These are phyloP conservation scores for Hyperoplus lanceolatus DNA, from an alignment of 2,797 vertebrate genomes.

Conservation along the genomic window DNA sequence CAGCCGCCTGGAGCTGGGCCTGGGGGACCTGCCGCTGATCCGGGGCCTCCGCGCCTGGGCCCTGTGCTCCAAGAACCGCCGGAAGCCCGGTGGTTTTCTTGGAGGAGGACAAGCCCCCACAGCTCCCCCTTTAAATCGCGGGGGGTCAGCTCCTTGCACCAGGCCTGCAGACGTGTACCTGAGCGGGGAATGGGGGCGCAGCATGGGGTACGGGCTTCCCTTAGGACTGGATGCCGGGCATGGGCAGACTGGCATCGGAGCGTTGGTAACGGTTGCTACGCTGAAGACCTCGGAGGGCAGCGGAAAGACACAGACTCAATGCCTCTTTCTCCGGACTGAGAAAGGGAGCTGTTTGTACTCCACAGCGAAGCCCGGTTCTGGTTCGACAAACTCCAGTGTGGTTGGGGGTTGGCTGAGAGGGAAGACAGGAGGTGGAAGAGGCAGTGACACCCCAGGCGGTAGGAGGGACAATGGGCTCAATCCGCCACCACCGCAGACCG, in stretches of 20 bases:
- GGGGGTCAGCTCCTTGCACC: conserved; percentile 50
- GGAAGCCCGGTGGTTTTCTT: conserved; percentile 64
- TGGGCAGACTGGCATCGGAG: conserved; percentile 80
- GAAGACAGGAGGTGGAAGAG: conserved; percentile 67
- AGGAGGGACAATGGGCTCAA: conserved; percentile 49
- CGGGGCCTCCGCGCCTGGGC: conserved; percentile 86
- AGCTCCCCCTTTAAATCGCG: conserved; percentile 45
- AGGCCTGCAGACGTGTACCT: conserved; percentile 73
- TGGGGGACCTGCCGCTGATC: conserved; percentile 82
- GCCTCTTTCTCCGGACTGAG: conserved; percentile 84
- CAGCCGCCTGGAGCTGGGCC: conserved; percentile 80
- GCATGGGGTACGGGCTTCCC: conserved; percentile 72
- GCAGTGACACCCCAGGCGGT: conserved; percentile 43
- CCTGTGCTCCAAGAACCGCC: conserved; percentile 81
- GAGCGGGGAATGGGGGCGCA: conserved; percentile 67
- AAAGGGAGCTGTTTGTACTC: conserved; percentile 83
- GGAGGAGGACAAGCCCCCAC: conserved; percentile 56
- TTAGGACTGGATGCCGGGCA: conserved; percentile 72
- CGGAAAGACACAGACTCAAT: conserved; percentile 86
- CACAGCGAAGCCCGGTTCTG: conserved; percentile 65
- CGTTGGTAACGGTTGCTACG: conserved; percentile 85
- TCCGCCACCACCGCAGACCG: conserved; percentile 38
- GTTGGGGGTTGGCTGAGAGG: conserved; percentile 77
- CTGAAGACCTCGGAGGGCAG: conserved; percentile 84
- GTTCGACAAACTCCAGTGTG: conserved; percentile 42